Evolutionary conservation across 2,797 vertebrate genomes (phyloP).

Genomic region (Euthynnus affinis): DNA sequence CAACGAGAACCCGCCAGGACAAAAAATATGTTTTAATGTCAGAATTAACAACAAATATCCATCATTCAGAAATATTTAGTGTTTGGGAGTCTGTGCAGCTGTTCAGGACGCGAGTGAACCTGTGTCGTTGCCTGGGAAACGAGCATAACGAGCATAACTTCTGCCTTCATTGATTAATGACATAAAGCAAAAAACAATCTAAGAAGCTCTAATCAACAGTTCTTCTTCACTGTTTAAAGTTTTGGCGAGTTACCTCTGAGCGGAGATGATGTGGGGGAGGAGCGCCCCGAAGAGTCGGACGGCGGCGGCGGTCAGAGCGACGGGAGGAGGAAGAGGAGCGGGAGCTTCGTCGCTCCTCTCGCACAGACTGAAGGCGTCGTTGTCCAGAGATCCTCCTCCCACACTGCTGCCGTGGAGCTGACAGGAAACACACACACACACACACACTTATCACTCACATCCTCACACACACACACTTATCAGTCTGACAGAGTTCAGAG

Average conservation of each 20-base stretch:
- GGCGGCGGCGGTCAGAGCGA: conserved; percentile 86
- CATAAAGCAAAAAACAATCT: too few relatives aligned
- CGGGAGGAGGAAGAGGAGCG: conserved; percentile 85
- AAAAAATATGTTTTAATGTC: too few relatives aligned
- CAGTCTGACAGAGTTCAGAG: background rate
- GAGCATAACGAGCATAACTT: too few relatives aligned
- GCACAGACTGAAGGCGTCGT: conserved; percentile 90
- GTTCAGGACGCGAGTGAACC: too few relatives aligned
- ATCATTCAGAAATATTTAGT: too few relatives aligned
- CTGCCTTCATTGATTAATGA: too few relatives aligned
- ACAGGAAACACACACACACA: background rate
- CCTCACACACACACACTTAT: background rate
- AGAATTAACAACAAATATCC: too few relatives aligned
- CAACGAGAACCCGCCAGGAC: too few relatives aligned
- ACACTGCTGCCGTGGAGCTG: conserved; percentile 85
- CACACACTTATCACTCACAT: background rate
- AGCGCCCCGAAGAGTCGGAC: conserved; percentile 90
- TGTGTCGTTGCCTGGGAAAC: too few relatives aligned
- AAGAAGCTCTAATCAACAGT: too few relatives aligned
- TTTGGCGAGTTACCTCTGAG: conserved; percentile 87
- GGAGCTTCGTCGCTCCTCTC: conserved; percentile 84
- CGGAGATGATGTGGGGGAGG: conserved; percentile 87
- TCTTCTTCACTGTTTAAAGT: too few relatives aligned
- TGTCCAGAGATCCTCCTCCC: conserved; percentile 90
- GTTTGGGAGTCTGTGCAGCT: too few relatives aligned